Conservation (phyloP, 2,113 vertebrate species). For the Pluvialis apricaria region DNA sequence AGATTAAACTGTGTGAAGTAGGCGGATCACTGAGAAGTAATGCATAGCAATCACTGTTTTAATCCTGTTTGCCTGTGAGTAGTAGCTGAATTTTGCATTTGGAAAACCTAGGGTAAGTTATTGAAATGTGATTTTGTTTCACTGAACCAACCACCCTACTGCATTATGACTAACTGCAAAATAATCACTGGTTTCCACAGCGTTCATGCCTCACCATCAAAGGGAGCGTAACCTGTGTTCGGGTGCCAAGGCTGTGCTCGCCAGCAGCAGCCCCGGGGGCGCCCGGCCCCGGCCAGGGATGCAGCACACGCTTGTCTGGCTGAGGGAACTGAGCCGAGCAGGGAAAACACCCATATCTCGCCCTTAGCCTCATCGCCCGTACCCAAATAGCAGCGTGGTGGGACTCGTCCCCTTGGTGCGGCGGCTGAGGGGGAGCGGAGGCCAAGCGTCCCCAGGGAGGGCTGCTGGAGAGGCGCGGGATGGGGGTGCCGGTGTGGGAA, state of each 20-base stretch:
- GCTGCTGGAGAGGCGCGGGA: too few relatives aligned
- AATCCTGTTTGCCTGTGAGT: background rate
- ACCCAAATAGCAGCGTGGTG: rapidly evolving
- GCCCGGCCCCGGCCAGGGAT: background rate
- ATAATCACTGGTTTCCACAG: background rate
- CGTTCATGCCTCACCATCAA: background rate
- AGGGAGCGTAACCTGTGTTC: background rate
- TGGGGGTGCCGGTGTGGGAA: background rate
- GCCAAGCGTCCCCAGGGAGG: background rate
- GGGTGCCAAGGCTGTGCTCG: background rate
- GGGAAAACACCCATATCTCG: rapidly evolving
- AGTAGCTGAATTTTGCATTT: background rate
- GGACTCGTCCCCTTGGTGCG: background rate
- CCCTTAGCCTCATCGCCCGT: rapidly evolving
- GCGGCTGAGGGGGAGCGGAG: rapidly evolving
- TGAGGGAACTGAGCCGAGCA: rapidly evolving
- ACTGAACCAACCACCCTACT: background rate
- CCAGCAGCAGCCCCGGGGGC: background rate
- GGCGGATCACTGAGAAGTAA: background rate
- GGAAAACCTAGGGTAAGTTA: background rate
- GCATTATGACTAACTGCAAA: background rate
- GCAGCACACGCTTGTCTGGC: rapidly evolving
- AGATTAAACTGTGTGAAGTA: background rate
- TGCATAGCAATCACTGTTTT: background rate
- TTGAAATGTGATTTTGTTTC: background rate